Evolutionary conservation across 2,113 vertebrate species (phyloP).

Genomic region (Prochilodus magdalenae): DNA sequence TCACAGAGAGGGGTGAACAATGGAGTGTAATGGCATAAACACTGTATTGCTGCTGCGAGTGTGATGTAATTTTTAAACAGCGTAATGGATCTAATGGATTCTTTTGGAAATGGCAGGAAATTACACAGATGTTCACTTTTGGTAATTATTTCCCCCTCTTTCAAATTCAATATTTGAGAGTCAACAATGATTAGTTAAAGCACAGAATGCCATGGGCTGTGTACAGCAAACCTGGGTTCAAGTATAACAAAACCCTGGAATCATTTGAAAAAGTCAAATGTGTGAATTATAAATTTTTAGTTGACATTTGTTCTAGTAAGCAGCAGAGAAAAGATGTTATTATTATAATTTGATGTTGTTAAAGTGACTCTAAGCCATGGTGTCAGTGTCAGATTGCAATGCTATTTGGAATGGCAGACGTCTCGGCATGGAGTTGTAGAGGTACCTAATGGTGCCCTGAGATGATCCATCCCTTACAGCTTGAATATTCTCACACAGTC

Average conservation of each 20-base stretch:
- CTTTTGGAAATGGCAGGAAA: slow-evolving; percentile 15
- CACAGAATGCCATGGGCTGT: neutral
- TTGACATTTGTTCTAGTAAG: too few species aligned
- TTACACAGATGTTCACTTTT: slow-evolving; percentile 12
- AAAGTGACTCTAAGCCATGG: too few species aligned
- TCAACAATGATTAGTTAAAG: slow-evolving; percentile 13
- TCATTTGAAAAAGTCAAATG: neutral
- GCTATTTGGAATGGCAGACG: too few species aligned
- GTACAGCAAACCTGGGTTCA: neutral
- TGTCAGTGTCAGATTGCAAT: too few species aligned
- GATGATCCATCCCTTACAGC: too few species aligned
- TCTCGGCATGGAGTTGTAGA: too few species aligned
- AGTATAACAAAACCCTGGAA: neutral
- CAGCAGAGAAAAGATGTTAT: too few species aligned
- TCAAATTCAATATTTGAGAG: slow-evolving; percentile 13
- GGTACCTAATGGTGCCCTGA: too few species aligned
- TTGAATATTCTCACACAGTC: too few species aligned
- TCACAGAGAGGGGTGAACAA: neutral
- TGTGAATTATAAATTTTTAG: too few species aligned
- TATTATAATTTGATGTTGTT: too few species aligned
- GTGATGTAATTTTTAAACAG: slow-evolving; percentile 15
- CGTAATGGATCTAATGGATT: slow-evolving; percentile 36
- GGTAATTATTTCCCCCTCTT: slow-evolving; percentile 21
- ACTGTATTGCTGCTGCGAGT: neutral
- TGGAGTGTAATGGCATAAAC: neutral